phyloP scores from a whole-genome alignment of 2,113 vertebrate species.

The Cygnus buccinator region DNA sequence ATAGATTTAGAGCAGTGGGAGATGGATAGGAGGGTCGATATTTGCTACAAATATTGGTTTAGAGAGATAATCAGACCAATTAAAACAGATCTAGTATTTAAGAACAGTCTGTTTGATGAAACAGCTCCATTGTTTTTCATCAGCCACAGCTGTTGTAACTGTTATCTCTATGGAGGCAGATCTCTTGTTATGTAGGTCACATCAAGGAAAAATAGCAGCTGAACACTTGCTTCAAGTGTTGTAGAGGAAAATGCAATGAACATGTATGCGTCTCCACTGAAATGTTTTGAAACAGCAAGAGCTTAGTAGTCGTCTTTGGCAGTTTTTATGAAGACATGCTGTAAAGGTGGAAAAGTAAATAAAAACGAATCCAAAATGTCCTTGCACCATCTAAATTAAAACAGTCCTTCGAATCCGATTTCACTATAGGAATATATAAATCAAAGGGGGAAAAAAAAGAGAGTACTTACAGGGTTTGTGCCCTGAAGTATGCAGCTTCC shows the following conservation, averaged over 20 bases:
- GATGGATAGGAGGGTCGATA: neutral
- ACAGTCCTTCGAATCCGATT: neutral
- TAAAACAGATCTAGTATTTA: conserved; percentile 51
- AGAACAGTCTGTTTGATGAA: conserved; percentile 66
- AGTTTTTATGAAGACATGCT: neutral
- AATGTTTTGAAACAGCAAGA: neutral
- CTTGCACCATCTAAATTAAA: neutral
- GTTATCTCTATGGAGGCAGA: conserved; percentile 59
- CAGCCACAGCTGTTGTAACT: conserved; percentile 70
- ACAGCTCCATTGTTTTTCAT: conserved; percentile 66
- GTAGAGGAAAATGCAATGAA: conserved; percentile 27
- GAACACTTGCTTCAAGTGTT: conserved; percentile 42
- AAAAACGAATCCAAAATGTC: neutral
- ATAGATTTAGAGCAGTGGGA: neutral
- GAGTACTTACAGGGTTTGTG: neutral
- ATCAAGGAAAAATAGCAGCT: conserved; percentile 69
- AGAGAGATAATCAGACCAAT: conserved; percentile 62
- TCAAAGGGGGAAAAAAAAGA: neutral
- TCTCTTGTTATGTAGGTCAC: conserved; percentile 76
- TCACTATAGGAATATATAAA: neutral
- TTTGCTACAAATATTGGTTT: conserved; percentile 50
- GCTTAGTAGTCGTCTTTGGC: neutral
- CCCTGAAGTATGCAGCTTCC: neutral
- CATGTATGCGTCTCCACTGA: neutral
- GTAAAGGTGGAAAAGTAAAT: neutral